Conservation (phyloP, 2,888 invertebrate species). For the Idaea aversata region DNA sequence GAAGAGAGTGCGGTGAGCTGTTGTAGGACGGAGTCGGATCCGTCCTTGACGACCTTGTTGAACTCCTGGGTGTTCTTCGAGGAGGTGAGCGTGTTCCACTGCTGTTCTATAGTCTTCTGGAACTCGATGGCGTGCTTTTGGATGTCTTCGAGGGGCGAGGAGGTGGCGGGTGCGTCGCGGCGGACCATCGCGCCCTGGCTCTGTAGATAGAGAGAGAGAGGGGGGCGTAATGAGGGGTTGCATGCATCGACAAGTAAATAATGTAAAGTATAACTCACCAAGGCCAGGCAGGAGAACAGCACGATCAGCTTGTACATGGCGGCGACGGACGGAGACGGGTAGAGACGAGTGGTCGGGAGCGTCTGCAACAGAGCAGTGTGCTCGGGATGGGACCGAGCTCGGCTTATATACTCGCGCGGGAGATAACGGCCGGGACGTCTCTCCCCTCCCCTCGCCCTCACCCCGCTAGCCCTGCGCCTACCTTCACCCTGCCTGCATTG, state of each 20-base stretch:
- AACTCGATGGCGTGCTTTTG: constrained; percentile 59
- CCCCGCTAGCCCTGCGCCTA: constrained; percentile 14
- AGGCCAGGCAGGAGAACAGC: constrained; percentile 58
- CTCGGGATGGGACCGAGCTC: constrained; percentile 25
- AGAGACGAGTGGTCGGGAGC: constrained; percentile 18
- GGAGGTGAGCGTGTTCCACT: constrained; percentile 48
- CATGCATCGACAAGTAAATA: background rate
- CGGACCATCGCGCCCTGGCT: constrained; percentile 50
- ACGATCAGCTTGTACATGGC: constrained; percentile 45
- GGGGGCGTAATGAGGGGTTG: background rate
- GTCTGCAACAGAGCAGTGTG: constrained; percentile 44
- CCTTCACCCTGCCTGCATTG: constrained; percentile 17
- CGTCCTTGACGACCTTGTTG: constrained; percentile 60
- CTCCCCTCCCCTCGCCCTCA: constrained; percentile 34
- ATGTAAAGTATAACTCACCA: constrained; percentile 50
- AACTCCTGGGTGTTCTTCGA: constrained; percentile 62
- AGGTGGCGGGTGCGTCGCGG: constrained; percentile 48
- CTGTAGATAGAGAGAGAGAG: constrained; percentile 32
- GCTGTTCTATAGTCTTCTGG: constrained; percentile 56
- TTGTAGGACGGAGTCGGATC: constrained; percentile 54
- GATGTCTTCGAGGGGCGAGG: constrained; percentile 48
- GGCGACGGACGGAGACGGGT: constrained; percentile 42
- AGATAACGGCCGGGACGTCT: constrained; percentile 25
- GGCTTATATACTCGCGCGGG: constrained; percentile 35
- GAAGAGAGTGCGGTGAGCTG: constrained; percentile 50